Percentiles rank a stretch among this genome's conserved stretches.
phyloP scores from a whole-genome alignment of 2,797 vertebrate genomes.

The Zenarchopterus dispar region DNA sequence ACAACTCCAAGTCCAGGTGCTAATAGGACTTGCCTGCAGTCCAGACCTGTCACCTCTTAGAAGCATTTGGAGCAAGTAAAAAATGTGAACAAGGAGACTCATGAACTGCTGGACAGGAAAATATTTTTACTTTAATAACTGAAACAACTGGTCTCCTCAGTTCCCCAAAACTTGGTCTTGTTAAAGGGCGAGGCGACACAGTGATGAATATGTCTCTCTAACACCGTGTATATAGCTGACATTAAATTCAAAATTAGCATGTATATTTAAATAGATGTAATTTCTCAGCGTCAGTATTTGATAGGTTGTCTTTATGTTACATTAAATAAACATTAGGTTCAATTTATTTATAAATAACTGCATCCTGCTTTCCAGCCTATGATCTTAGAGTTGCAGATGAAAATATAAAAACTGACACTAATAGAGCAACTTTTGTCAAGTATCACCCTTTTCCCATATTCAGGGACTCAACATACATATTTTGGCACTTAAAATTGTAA shows the following conservation, averaged over 20 bases:
- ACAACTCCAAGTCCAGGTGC: too few relatives aligned
- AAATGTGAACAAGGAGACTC: neutral
- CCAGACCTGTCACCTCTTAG: neutral
- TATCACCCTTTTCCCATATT: too few relatives aligned
- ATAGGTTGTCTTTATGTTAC: too few relatives aligned
- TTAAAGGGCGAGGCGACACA: neutral
- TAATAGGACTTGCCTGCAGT: neutral
- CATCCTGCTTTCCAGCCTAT: too few relatives aligned
- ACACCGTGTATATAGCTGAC: too few relatives aligned
- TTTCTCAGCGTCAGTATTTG: neutral
- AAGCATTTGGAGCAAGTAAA: neutral
- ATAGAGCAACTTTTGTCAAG: too few relatives aligned
- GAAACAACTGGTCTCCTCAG: neutral
- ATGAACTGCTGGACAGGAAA: neutral
- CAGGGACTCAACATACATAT: neutral
- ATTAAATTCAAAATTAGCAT: neutral
- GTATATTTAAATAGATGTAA: neutral
- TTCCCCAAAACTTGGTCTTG: neutral
- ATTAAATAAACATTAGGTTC: too few relatives aligned
- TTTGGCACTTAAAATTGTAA: conserved; percentile 19
- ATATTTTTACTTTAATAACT: neutral
- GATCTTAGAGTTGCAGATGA: too few relatives aligned
- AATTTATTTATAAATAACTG: too few relatives aligned
- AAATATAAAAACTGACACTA: too few relatives aligned
- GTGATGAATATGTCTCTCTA: neutral